Percentiles rank a stretch among this genome's conserved stretches.
Evolutionary conservation across 2,113 vertebrate genomes (phyloP).

Genomic region (Empidonax traillii): DNA sequence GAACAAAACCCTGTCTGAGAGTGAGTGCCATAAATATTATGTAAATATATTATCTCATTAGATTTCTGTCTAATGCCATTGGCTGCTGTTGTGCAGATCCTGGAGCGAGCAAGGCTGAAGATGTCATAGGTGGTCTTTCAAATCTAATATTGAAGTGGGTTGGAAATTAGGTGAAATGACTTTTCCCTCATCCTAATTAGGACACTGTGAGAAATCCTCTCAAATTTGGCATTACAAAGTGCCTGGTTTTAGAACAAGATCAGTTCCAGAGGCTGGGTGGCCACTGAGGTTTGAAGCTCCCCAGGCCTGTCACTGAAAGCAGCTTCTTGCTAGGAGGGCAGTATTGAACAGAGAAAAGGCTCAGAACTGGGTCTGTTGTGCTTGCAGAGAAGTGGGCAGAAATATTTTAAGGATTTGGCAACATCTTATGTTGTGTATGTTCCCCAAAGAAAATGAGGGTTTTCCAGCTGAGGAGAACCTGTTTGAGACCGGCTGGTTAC

Average conservation of each 20-base stretch:
- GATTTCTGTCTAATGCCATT: neutral
- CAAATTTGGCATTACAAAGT: neutral
- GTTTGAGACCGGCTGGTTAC: neutral
- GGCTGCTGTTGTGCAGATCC: neutral
- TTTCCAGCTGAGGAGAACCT: neutral
- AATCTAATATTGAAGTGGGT: neutral
- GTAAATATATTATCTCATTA: conserved; percentile 48
- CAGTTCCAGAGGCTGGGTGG: neutral
- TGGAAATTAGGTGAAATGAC: neutral
- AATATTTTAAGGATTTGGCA: neutral
- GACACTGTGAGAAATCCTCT: neutral
- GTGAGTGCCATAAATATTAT: conserved; percentile 28
- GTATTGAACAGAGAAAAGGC: neutral
- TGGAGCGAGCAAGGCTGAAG: neutral
- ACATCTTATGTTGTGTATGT: neutral
- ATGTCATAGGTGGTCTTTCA: conserved; percentile 12
- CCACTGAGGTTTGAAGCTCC: neutral
- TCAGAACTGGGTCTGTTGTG: neutral
- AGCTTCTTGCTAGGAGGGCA: neutral
- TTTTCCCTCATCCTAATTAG: conserved; percentile 32
- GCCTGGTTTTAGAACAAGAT: conserved; percentile 5
- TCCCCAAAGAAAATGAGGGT: neutral
- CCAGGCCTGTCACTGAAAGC: neutral
- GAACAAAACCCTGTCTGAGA: neutral
- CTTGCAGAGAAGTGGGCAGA: neutral